Percentiles rank a stretch among this genome's conserved stretches.
phyloP scores from a whole-genome alignment of 2,888 invertebrate genomes.

The Eledona agricola region DNA sequence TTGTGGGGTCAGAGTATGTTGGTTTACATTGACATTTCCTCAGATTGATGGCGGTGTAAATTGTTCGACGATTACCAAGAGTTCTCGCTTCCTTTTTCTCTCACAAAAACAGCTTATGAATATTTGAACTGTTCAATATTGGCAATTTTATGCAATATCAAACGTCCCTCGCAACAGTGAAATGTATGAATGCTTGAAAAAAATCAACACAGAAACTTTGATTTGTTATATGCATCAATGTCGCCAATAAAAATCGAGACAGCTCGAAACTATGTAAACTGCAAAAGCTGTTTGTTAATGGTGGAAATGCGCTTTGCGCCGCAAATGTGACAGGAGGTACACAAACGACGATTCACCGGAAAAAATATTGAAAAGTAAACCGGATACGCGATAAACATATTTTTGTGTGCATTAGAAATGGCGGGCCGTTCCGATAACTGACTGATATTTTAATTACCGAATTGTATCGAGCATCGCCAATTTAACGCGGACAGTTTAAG shows the following conservation, averaged over 20 bases:
- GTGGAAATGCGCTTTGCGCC: constrained; percentile 21
- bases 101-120: constrained; percentile 7
- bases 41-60: constrained; percentile 43
- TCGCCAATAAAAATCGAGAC: constrained; percentile 21
- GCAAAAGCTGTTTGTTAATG: constrained; percentile 20
- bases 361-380: no score
- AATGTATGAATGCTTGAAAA: no score
- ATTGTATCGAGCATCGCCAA: constrained; percentile 11
- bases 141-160: background rate
- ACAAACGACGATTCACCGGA: no score
- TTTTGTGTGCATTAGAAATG: no score
- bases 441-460: constrained; percentile 29
- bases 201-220: no score
- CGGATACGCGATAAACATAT: no score
- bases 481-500: constrained; percentile 7
- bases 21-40: constrained; percentile 41
- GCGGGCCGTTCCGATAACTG: constrained; percentile 1
- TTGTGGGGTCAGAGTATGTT: constrained; percentile 37
- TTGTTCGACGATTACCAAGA: constrained; percentile 38
- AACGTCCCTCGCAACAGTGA: no score
- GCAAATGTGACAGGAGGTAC: constrained; percentile 21
- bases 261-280: constrained; percentile 8
- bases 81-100: constrained; percentile 27
- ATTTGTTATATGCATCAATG: no score
- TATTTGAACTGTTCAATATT: constrained; percentile 2